Evolutionary conservation across 2,797 vertebrate species (phyloP), one percentile per base, ranked within the genome.

Genomic region (Pangasius djambal): DNA sequence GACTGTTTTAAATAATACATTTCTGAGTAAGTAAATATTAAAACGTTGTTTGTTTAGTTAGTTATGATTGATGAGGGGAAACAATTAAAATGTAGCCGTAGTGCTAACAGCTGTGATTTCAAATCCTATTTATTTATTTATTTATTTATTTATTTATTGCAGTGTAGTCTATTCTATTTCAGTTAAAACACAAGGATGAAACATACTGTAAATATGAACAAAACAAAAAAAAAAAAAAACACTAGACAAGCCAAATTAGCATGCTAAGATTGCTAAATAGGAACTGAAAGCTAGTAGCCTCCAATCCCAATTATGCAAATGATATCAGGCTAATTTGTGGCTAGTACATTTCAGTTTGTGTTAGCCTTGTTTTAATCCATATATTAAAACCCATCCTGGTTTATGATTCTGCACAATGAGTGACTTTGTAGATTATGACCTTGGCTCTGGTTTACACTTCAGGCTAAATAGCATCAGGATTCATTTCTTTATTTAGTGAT

Each of bases 271-370:
- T 16, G 48, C 50, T 52, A 52, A 48, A 86, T 75, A 28, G 25
- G 22, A 86, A n/a, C 20, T 61, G 85, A 86, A 86, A 86, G 55
- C 85, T 59, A 18, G 22, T 86, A 75, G 85, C 85, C 85, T 86
- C 85, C 15, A n/a, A 72, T 86, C 52, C 59, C 50, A 72, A 40
- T 86, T 86, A 86, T 86, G 85, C 55, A 75, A 86, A 86, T 86
- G 1, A 61, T 40, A 57, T 40, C 8, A 86, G 52, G 69, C 22
- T 75, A 44, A 86, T 86, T 75, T 57, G 69, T 48, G 50, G 4
- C 50, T 59, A 59, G 69, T 44, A 74, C 40, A 34, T 40, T 44
- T 86, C 85, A 75, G 52, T 75, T 75, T 75, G 34, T 28, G 37
- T 86, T 86, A 86, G 84, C 20, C 34, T 57, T 72, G 50, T 72